Evolutionary conservation across 2,113 vertebrate genomes (phyloP), one percentile per base, ranked within the genome.

Genomic region (Tyto alba): DNA sequence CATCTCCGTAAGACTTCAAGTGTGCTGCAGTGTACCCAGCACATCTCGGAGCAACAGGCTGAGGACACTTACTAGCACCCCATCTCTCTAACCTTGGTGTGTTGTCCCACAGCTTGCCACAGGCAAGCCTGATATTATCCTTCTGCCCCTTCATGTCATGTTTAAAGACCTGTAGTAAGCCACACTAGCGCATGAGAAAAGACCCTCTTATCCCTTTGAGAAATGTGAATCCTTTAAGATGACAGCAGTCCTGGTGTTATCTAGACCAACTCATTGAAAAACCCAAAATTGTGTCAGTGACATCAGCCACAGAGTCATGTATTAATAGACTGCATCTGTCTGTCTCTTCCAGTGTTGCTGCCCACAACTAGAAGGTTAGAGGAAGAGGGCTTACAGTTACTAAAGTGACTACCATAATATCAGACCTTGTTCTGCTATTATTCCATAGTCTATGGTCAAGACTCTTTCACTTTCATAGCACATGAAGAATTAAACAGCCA

Each of bases 181-280:
- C 36, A 17, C 1, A 2, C 13, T 23, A 63, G 15, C 9, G 52
- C 0, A 0, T 26, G 30, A 48, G 7, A 11, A 20, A 47, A 47
- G 45, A 47, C 45, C 19, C 19, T 47, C 45, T 47, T 47, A 18
- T 20, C 21, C 45, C 45, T 20, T 47, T 47, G 45, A 47, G 45
- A 47, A 47, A 47, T 21, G 45, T 47, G 45, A 47, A 47, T 72
- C 26, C 5, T 16, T 26, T 16, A 7, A 13, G 21, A 53, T 6
- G 3, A 6, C n/a, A 53, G 29, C 10, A 86, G 32, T 13, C 8
- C n/a, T 38, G 19, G 16, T 30, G 23, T 40, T 40, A 3, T 4
- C 8, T 10, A 73, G 26, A 41, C 9, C 13, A 38, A 8, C 18
- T 22, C 11, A 18, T 36, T 5, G 12, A 67, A 74, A 88, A 64